Evolutionary conservation across 37 sponge, comb jelly and placozoan species (phyloP).

Genomic region (Tethya wilhelma): DNA sequence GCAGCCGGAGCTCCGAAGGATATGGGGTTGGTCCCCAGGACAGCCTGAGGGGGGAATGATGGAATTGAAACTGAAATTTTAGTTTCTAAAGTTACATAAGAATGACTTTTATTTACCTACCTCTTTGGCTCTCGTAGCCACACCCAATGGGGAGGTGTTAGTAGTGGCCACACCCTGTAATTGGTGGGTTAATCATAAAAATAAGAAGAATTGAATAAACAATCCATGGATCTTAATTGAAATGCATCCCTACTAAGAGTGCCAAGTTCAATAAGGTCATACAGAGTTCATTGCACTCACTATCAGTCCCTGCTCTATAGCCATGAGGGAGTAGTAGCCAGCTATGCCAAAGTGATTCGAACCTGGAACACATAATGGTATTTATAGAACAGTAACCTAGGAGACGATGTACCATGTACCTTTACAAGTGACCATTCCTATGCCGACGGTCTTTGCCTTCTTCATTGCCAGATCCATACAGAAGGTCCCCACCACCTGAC

Average conservation of each 20-base stretch:
- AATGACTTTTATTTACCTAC: constrained; percentile 18
- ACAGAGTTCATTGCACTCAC: too few species aligned
- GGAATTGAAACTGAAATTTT: background rate
- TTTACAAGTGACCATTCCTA: constrained; percentile 88
- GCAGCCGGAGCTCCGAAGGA: constrained; percentile 83
- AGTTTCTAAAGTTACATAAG: background rate
- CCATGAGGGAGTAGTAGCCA: constrained; percentile 83
- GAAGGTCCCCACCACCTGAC: constrained; percentile 76
- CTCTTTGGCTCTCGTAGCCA: constrained; percentile 80
- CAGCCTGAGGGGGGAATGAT: constrained; percentile 19
- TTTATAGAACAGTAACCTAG: background rate
- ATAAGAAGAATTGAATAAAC: too few species aligned
- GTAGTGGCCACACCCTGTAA: constrained; percentile 86
- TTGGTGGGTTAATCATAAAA: too few species aligned
- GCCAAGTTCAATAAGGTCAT: too few species aligned
- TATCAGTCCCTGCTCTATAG: constrained; percentile 79
- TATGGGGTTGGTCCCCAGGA: constrained; percentile 89
- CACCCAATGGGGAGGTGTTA: constrained; percentile 85
- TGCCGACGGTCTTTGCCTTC: constrained; percentile 84
- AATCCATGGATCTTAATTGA: too few species aligned
- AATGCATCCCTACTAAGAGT: too few species aligned
- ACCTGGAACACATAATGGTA: constrained; percentile 20
- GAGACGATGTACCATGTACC: too few species aligned
- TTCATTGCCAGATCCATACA: constrained; percentile 91
- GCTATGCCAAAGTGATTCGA: constrained; percentile 98